These are phyloP conservation scores for Pollimyrus isidori DNA, from an alignment of 2,113 vertebrate genomes.

Conservation along the genomic window DNA sequence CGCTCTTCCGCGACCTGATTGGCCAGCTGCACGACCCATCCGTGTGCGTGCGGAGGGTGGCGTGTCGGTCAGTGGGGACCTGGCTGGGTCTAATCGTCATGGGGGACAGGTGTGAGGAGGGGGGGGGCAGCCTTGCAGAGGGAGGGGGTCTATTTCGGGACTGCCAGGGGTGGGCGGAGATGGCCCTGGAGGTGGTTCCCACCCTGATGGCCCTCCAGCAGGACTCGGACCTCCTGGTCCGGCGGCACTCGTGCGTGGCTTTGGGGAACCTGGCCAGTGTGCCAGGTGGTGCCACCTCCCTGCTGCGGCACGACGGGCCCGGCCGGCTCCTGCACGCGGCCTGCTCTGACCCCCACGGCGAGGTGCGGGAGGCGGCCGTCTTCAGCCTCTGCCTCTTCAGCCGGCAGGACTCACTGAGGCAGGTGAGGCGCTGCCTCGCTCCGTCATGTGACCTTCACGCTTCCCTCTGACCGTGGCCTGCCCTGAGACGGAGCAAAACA, in stretches of 20 bases:
- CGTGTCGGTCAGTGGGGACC: constrained; percentile 53
- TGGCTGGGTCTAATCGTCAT: constrained; percentile 51
- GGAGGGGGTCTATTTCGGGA: constrained; percentile 11
- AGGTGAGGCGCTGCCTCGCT: constrained; percentile 42
- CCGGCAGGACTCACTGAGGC: constrained; percentile 41
- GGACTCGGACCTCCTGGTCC: constrained; percentile 53
- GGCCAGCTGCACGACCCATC: constrained; percentile 44
- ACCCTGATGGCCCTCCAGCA: constrained; percentile 40
- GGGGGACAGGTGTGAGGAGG: constrained; percentile 19
- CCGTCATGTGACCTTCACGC: neutral
- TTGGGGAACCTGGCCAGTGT: constrained; percentile 48
- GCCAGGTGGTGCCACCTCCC: constrained; percentile 27
- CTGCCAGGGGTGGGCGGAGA: constrained; percentile 42
- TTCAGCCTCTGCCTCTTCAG: constrained; percentile 46
- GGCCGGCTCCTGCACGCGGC: constrained; percentile 46
- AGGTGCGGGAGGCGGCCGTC: constrained; percentile 54
- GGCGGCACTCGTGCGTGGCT: constrained; percentile 51
- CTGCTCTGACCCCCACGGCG: constrained; percentile 49
- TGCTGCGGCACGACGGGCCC: constrained; percentile 41
- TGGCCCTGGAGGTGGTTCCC: constrained; percentile 38
- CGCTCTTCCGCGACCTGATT: constrained; percentile 48
- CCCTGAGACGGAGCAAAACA: neutral
- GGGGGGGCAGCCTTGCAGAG: neutral
- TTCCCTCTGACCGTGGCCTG: neutral
- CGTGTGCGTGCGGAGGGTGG: constrained; percentile 43